phyloP scores from a whole-genome alignment of 2,797 vertebrate species.

The Hafferia zeledoni region DNA sequence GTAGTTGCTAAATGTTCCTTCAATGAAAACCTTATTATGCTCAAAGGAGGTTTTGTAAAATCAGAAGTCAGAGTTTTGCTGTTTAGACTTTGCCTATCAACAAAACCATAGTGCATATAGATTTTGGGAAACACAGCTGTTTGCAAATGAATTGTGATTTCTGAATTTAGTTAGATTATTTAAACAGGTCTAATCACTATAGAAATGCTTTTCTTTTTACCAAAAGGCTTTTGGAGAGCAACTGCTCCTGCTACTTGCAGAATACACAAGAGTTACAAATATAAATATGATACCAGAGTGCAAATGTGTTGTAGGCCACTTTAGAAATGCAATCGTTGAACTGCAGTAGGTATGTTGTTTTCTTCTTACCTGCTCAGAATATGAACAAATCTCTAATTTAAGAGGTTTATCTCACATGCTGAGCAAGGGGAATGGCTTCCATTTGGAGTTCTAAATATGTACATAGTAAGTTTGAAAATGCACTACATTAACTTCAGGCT shows the following conservation, averaged over 20 bases:
- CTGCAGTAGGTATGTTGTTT: background rate
- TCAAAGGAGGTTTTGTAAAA: background rate
- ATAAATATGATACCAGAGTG: background rate
- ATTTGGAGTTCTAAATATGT: slow-evolving; percentile 26
- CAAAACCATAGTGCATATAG: background rate
- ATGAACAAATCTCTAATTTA: slow-evolving; percentile 50
- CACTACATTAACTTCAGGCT: background rate
- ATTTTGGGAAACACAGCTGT: background rate
- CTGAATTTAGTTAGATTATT: background rate
- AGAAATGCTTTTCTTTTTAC: background rate
- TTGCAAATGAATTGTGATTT: background rate
- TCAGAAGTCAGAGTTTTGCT: background rate
- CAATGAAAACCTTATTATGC: background rate
- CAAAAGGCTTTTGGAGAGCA: background rate
- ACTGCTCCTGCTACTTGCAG: background rate
- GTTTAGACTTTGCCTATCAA: background rate
- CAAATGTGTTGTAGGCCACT: background rate
- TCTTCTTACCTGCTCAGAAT: slow-evolving; percentile 55
- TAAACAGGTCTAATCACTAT: background rate
- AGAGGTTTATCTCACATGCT: background rate
- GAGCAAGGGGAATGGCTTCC: slow-evolving; percentile 27
- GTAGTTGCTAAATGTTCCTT: background rate
- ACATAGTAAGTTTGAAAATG: slow-evolving; percentile 2
- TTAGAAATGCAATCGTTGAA: slow-evolving; percentile 10
- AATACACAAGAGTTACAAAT: background rate